phyloP scores from a whole-genome alignment of 2,888 invertebrate species.

The Tenthredo distinguenda region DNA sequence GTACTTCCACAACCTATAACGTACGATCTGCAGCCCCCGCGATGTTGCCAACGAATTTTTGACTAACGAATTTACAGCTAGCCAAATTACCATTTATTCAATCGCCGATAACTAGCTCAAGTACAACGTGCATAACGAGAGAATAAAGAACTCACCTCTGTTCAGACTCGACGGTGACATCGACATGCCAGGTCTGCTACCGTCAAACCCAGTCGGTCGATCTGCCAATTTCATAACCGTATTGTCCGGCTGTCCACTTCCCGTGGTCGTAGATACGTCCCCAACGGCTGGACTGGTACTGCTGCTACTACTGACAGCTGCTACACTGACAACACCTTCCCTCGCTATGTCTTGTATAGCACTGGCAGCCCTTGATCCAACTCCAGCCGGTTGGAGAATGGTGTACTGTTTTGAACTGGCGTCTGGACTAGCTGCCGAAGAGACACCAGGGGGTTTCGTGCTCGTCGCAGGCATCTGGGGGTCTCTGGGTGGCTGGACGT shows the following conservation, averaged over 20 bases:
- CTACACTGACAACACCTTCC: conserved; percentile 83
- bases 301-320: conserved; percentile 79
- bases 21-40: conserved; percentile 61
- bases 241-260: conserved; percentile 67
- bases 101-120: conserved; percentile 34
- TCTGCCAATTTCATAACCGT: conserved; percentile 71
- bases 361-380: conserved; percentile 89
- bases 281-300: conserved; percentile 68
- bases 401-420: conserved; percentile 90
- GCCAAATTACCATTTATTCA: conserved; percentile 14
- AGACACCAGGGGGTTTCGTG: conserved; percentile 71
- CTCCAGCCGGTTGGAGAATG: conserved; percentile 90
- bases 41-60: neutral
- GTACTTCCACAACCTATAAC: conserved; percentile 69
- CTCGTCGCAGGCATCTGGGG: conserved; percentile 61
- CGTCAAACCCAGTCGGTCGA: conserved; percentile 70
- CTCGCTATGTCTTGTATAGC: conserved; percentile 89
- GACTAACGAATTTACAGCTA: conserved; percentile 29
- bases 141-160: conserved; percentile 83
- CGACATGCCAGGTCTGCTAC: conserved; percentile 77
- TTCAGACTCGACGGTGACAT: conserved; percentile 88
- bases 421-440: conserved; percentile 78
- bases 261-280: conserved; percentile 68
- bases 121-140: conserved; percentile 39
- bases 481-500: conserved; percentile 64